Evolutionary conservation across 1,140 invertebrate genomes (phyloP).

Genomic region (Conus ventricosus): DNA sequence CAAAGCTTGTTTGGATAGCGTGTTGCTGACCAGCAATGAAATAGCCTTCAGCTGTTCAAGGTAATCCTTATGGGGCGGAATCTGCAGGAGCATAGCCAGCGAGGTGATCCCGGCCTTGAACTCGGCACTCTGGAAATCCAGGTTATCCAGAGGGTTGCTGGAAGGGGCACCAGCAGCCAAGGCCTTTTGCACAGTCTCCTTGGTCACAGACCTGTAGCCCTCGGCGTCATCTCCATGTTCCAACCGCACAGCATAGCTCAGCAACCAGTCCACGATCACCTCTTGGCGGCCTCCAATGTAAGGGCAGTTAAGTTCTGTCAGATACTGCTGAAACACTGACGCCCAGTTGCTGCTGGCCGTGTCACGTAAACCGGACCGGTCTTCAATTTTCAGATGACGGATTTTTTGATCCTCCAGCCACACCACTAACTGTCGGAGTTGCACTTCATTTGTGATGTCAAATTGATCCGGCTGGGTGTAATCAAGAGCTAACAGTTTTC

Average conservation of each 20-base stretch:
- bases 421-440: conserved; percentile 86
- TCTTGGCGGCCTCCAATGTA: conserved; percentile 81
- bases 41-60: conserved; percentile 77
- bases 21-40: conserved; percentile 81
- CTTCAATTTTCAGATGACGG: conserved; percentile 89
- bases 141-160: conserved; percentile 14
- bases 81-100: conserved; percentile 86
- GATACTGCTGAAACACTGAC: conserved; percentile 84
- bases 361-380: conserved; percentile 83
- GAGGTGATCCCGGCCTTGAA: conserved; percentile 87
- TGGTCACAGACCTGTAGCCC: not conserved
- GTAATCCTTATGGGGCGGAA: conserved; percentile 82
- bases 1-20: conserved; percentile 81
- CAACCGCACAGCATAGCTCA: conserved; percentile 87
- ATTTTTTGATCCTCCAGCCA: conserved; percentile 98
- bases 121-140: conserved; percentile 82
- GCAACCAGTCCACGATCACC: conserved; percentile 87
- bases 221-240: conserved; percentile 85
- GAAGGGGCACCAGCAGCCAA: not conserved
- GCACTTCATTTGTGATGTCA: conserved; percentile 77
- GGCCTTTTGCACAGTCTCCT: not conserved
- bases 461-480: conserved; percentile 84
- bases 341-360: conserved; percentile 83
- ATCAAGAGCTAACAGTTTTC: conserved; percentile 85
- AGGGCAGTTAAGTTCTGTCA: conserved; percentile 81